Base-by-base conservation (phyloP, 2,797 vertebrate genomes). In the Columba guinea region DNA sequence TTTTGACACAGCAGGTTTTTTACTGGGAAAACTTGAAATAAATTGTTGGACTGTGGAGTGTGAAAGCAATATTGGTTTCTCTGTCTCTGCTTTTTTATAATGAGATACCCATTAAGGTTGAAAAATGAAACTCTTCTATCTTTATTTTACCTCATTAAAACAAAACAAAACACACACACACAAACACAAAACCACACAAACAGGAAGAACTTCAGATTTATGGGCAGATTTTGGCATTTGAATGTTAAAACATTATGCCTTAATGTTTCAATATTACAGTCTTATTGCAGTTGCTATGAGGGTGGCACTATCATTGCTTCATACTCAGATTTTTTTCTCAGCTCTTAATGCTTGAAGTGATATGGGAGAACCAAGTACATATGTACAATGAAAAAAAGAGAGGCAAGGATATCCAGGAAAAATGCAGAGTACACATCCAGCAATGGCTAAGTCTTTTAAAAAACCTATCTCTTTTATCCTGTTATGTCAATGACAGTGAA, bases 1-100 rank as follows among this genome's bases (percentile, higher is more conserved):
- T 82, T 73, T 60, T 62, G 20, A 37, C 21, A 12, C 24, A 37
- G 23, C 0, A 0, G 0, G 0, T 3, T 56, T 80, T 73, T 18
- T 11, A 46, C 41, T 13, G 20, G 48, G 24, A 67, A 73, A 73
- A 46, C 11, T 48, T n/a, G 27, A 79, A 87, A 53, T 44, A 73
- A 53, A 41, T 32, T 53, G 11, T 80, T 90, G 11, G 26, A 68
- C 41, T 41, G 4, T 22, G 59, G 48, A 34, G 14, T 68, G 27
- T 84, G 52, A 55, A 77, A 84, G 17, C 24, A 48, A 30, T 41
- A 62, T 15, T 70, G 3, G 0, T 48, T 90, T 79, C 39, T 59
- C 16, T 44, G 21, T 64, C 46, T 89, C 64, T 68, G 27, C 26
- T 55, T 80, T 86, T 74, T 60, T 73, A 3, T 55, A 48, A 41